Evolutionary conservation across 2,113 vertebrate genomes (phyloP), one percentile per base, ranked within the genome.

Genomic region (Crypturellus undulatus): DNA sequence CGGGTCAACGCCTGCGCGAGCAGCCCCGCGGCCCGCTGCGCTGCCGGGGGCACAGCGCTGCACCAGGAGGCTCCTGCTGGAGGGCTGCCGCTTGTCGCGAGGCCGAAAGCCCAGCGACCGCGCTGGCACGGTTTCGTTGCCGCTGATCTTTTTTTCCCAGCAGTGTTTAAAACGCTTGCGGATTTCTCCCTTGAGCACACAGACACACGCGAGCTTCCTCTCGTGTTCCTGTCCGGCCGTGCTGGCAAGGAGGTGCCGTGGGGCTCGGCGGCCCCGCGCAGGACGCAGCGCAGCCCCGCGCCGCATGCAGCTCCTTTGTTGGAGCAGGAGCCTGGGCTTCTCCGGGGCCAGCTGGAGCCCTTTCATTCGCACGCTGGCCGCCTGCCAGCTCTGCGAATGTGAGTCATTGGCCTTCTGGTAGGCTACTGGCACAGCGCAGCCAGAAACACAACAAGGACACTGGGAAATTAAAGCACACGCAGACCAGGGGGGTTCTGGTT

Each of bases 271-370:
- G 47, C 52, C 65, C 28, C 32, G 25, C 28, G 42, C 58, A 43
- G 60, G 73, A 32, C 54, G 16, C 38, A 54, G n/a, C 60, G 45
- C 62, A 75, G 54, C 28, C 28, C 67, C n/a, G 22, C 52, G 58
- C 76, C 85, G 78, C 52, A 77, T 56, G 28, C 88, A 72, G 80
- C 43, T 84, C 56, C 77, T 82, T 83, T 82, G 87, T 65, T 49
- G 45, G 45, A 65, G 42, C 47, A 89, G 59, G 38, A 73, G 83
- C 83, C 30, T 38, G 22, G 71, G 45, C 58, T n/a, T 25, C 67
- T 49, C 67, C 20, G 17, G 76, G 40, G 79, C 85, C 95, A 93
- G 93, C 96, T 95, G 95, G 94, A 82, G 88, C 68, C 75, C 85
- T 67, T 13, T 76, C 69, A 20, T 65, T 52, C 28, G 83, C 28